phyloP scores from a whole-genome alignment of 2,113 vertebrate genomes.

The Emberiza fucata region DNA sequence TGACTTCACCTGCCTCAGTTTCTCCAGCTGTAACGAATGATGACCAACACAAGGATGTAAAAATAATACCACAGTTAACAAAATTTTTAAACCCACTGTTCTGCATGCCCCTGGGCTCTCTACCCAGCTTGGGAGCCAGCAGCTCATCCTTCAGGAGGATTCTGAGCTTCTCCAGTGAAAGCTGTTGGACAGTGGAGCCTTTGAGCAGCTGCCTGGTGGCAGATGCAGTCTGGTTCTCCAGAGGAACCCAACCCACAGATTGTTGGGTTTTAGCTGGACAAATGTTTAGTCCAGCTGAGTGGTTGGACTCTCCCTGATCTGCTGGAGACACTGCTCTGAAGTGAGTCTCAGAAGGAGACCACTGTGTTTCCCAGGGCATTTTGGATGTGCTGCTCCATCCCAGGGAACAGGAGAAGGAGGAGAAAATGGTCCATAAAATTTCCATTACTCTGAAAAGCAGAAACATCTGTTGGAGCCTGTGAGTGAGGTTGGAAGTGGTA shows the following conservation, averaged over 20 bases:
- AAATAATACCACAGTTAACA: neutral
- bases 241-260: neutral
- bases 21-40: neutral
- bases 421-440: slow-evolving; percentile 64
- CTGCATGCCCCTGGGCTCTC: rapidly evolving
- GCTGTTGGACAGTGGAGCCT: neutral
- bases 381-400: neutral
- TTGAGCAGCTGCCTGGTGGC: neutral
- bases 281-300: neutral
- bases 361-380: neutral
- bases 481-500: slow-evolving; percentile 39
- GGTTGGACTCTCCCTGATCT: neutral
- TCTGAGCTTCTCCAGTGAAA: neutral
- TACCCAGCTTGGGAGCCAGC: neutral
- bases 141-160: neutral
- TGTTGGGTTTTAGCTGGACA: neutral
- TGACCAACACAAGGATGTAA: neutral
- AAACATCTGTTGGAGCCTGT: slow-evolving; percentile 59
- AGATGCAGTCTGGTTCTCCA: neutral
- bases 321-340: neutral
- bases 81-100: rapidly evolving
- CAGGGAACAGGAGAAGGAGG: slow-evolving; percentile 8
- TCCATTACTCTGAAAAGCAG: slow-evolving; percentile 52
- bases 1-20: neutral
- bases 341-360: neutral